Percentiles rank a stretch among this genome's conserved stretches.
Conservation (phyloP, 2,113 vertebrate species). For the Hippolais icterina region DNA sequence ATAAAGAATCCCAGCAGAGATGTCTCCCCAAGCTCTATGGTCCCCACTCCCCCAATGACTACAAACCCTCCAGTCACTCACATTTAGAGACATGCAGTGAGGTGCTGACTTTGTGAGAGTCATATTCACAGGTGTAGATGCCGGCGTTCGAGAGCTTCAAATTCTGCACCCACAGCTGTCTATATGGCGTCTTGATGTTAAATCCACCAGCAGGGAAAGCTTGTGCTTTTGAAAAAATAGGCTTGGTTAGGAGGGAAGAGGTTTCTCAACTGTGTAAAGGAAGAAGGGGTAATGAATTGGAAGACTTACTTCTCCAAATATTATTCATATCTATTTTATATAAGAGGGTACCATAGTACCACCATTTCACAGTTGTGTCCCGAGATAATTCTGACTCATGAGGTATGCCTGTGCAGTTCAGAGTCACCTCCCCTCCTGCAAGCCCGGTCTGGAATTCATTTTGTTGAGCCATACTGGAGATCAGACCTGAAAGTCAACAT, state of each 20-base stretch:
- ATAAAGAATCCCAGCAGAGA: background rate
- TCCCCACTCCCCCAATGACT: background rate
- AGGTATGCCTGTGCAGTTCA: background rate
- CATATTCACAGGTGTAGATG: slow-evolving; percentile 49
- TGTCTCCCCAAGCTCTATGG: background rate
- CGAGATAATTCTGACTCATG: fast-evolving
- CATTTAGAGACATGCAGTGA: slow-evolving; percentile 51
- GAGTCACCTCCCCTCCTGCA: background rate
- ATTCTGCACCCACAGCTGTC: slow-evolving; percentile 11
- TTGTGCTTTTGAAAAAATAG: background rate
- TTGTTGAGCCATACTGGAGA: background rate
- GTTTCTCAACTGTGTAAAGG: background rate
- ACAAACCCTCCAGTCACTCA: slow-evolving; percentile 32
- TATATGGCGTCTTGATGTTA: background rate
- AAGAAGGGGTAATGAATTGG: background rate
- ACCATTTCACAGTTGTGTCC: background rate
- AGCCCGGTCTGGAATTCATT: background rate
- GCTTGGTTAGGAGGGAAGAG: background rate
- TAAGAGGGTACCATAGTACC: background rate
- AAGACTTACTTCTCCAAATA: background rate
- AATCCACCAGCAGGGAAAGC: fast-evolving
- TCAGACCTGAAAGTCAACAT: slow-evolving; percentile 33
- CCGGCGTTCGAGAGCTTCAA: background rate
- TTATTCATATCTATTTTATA: fast-evolving
- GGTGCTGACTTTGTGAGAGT: background rate